Conservation (phyloP, 2,797 vertebrate species). For the Sebastes itinus region DNA sequence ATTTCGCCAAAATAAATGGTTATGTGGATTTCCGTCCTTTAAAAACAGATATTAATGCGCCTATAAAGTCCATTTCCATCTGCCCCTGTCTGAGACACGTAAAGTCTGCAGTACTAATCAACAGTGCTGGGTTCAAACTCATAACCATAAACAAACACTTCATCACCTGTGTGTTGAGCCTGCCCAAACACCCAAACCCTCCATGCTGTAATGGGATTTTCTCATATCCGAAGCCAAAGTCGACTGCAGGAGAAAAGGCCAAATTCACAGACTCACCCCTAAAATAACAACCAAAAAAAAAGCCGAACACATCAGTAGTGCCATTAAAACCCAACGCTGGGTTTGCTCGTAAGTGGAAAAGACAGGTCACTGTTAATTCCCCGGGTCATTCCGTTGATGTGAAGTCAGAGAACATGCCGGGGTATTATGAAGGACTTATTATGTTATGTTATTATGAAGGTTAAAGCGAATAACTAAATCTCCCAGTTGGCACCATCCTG, state of each 20-base stretch:
- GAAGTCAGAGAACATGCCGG: conserved; percentile 59
- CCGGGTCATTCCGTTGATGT: conserved; percentile 54
- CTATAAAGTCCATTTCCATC: conserved; percentile 56
- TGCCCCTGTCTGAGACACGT: conserved; percentile 57
- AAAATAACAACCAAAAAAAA: conserved; percentile 71
- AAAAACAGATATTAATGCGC: conserved; percentile 32
- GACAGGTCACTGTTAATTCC: conserved; percentile 70
- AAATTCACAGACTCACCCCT: conserved; percentile 65
- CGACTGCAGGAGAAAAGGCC: conserved; percentile 54
- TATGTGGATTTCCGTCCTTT: conserved; percentile 25
- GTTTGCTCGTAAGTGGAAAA: conserved; percentile 69
- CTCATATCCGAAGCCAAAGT: conserved; percentile 63
- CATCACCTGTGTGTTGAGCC: conserved; percentile 75
- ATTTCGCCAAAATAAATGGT: conserved; percentile 6
- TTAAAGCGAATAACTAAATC: conserved; percentile 56
- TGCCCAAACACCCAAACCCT: conserved; percentile 75
- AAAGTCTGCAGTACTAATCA: conserved; percentile 78
- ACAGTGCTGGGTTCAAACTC: conserved; percentile 74
- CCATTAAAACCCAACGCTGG: conserved; percentile 60
- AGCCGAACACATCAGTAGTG: conserved; percentile 55
- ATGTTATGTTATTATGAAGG: conserved; percentile 55
- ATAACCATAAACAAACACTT: conserved; percentile 84
- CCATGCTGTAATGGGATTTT: conserved; percentile 74
- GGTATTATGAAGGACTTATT: conserved; percentile 61
- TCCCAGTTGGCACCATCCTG: conserved; percentile 25